Conservation (phyloP, 1,140 invertebrate species). For the Copidosoma floridanum region DNA sequence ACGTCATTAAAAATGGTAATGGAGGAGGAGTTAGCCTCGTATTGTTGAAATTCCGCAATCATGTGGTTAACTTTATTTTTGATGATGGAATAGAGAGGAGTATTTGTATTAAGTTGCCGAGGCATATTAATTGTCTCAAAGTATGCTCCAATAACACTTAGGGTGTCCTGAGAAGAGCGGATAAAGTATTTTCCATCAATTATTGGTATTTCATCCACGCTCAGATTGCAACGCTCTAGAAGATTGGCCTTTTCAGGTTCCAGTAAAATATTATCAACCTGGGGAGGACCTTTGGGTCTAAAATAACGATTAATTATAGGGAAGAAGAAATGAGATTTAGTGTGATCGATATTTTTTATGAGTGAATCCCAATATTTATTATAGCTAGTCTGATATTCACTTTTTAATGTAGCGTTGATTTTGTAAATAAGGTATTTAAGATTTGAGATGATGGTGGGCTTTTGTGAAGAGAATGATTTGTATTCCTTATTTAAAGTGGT, state of each 20-base stretch:
- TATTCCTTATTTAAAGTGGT: constrained; percentile 2
- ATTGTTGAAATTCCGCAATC: too few species aligned
- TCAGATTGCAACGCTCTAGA: too few species aligned
- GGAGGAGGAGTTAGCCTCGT: too few species aligned
- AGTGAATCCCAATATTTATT: constrained; percentile 16
- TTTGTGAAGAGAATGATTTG: neutral
- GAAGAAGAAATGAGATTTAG: constrained; percentile 21
- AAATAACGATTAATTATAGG: constrained; percentile 24
- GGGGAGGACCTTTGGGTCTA: constrained; percentile 1
- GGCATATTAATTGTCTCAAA: neutral
- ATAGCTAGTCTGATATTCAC: neutral
- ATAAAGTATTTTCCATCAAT: too few species aligned
- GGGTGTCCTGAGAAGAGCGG: neutral
- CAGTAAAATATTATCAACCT: too few species aligned
- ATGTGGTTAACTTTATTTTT: too few species aligned
- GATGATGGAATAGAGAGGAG: too few species aligned
- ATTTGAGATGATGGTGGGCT: neutral
- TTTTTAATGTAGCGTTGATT: neutral
- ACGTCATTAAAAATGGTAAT: neutral
- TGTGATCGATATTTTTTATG: constrained; percentile 6
- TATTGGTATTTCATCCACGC: too few species aligned
- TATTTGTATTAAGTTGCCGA: too few species aligned
- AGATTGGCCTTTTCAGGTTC: too few species aligned
- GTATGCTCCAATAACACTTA: neutral
- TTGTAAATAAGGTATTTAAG: neutral